Percentiles rank a stretch among this genome's conserved stretches.
Evolutionary conservation across 2,113 vertebrate species (phyloP).

Genomic region (Lamprotornis superbus): DNA sequence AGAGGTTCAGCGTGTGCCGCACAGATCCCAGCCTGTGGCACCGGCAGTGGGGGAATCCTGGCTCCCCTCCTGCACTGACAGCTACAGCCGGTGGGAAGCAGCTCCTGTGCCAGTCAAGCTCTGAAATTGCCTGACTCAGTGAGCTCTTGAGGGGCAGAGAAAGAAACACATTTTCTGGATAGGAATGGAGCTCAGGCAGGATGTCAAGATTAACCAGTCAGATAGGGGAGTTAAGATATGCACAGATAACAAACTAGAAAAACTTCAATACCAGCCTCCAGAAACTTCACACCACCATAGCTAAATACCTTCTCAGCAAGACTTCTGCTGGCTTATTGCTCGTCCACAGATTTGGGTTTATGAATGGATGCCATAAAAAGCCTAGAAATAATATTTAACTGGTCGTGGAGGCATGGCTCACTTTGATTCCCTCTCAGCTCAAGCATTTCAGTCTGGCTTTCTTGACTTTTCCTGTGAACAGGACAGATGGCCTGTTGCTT

Average conservation of each 20-base stretch:
- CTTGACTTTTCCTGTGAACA: not conserved
- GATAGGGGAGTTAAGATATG: not conserved
- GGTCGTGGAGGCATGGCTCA: not conserved
- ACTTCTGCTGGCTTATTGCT: not conserved
- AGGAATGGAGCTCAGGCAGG: not conserved
- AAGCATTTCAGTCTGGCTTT: not conserved
- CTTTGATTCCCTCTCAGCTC: not conserved
- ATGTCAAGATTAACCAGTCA: not conserved
- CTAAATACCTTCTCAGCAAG: not conserved
- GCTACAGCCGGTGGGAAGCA: not conserved
- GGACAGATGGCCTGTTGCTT: not conserved
- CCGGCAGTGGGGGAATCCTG: accelerated
- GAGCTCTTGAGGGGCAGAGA: not conserved
- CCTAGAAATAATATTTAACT: not conserved
- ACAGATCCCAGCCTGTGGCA: accelerated
- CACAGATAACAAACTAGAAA: not conserved
- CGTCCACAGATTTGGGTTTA: not conserved
- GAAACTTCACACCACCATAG: not conserved
- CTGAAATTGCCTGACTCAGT: accelerated
- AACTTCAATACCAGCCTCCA: not conserved
- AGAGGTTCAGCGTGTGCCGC: accelerated
- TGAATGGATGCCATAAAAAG: not conserved
- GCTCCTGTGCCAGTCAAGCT: not conserved
- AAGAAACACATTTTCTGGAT: not conserved
- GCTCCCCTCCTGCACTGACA: not conserved